phyloP scores from a whole-genome alignment of 2,797 vertebrate species.

The Ammospiza maritima region DNA sequence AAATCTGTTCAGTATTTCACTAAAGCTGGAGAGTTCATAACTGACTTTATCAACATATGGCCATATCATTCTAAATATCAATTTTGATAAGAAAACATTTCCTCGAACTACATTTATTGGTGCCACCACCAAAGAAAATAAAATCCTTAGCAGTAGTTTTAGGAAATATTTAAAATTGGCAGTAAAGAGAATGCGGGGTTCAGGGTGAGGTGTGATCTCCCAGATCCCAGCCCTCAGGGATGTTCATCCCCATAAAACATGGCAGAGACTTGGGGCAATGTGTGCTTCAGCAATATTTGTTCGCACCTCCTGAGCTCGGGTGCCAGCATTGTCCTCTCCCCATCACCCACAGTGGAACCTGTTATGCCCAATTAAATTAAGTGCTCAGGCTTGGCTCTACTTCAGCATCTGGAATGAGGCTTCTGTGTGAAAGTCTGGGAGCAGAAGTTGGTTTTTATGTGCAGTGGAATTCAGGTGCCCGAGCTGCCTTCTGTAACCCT shows the following conservation, averaged over 20 bases:
- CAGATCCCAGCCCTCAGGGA: background rate
- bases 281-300: background rate
- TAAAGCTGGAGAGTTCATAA: background rate
- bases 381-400: background rate
- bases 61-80: background rate
- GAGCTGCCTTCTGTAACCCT: background rate
- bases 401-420: background rate
- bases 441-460: background rate
- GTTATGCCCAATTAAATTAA: background rate
- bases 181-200: background rate
- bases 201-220: background rate
- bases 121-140: background rate
- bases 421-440: background rate
- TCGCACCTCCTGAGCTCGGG: background rate
- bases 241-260: background rate
- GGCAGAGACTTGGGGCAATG: fast-evolving
- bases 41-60: background rate
- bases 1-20: background rate
- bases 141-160: background rate
- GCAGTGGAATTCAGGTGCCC: background rate
- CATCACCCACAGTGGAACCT: background rate
- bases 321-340: background rate
- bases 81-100: background rate
- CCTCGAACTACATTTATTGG: background rate
- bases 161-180: background rate